Base-by-base conservation (phyloP, 2,797 vertebrate genomes). In the Merluccius polli region DNA sequence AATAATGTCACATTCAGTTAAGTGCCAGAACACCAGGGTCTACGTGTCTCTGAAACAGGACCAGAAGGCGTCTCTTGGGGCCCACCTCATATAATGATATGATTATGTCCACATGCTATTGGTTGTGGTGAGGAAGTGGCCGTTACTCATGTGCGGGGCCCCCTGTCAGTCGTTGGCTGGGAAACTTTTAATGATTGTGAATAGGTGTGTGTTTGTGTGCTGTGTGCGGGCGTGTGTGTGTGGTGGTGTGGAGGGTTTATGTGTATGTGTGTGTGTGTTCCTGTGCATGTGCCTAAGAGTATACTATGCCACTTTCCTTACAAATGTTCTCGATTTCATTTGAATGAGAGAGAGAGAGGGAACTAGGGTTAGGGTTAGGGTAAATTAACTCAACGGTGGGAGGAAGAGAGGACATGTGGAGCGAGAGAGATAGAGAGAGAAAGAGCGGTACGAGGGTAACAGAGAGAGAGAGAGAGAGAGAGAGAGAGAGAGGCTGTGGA, bases 121-220 rank as follows among this genome's bases (percentile, higher is more conserved):
- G 44, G 81, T 86, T 79, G n/a, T 79, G 76, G 79, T 81, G 77
- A 83, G 76, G 75, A 70, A 80, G 79, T 21, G 82, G 70, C 78
- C 77, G 76, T 77, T 85, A 75, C 86, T 90, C 87, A 65, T 79
- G 82, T 75, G 71, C 41, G 30, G 80, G 27, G n/a, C n/a, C 27
- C 74, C 79, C 76, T 81, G 78, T 82, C 80, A 68, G 75, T 84
- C 70, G 70, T 73, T n/a, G n/a, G 79, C 79, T 75, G 78, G 72
- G 78, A 16, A 72, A 6, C 59, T 78, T 89, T 88, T 87, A 63
- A 63, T 12, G n/a, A 63, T n/a, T 59, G 10, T 30, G 8, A 85
- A 91, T 84, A 82, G 87, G 77, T 79, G 81, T 80, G 82, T 77
- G 77, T 82, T 73, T 74, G 76, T 82, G 71, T 63, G 36, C n/a